Conservation (phyloP, 30 jellyfish, hydroid and myxozoan species). For the Rhopilema esculentum region DNA sequence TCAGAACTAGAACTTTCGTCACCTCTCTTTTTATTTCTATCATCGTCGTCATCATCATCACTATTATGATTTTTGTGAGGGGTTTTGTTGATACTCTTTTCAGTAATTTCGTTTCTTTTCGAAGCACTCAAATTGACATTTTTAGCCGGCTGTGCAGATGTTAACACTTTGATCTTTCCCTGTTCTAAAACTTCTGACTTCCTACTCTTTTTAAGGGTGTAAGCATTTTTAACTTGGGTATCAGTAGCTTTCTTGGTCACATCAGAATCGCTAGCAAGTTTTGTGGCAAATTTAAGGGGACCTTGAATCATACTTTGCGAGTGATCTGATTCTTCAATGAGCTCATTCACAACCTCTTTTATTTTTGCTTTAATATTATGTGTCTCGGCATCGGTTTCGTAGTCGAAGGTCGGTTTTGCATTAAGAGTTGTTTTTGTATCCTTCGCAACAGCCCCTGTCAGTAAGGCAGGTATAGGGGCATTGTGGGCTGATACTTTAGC, state of each 20-base stretch:
- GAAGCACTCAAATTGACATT: no score
- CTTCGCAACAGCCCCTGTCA: not conserved
- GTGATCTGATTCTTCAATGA: conserved; percentile 40
- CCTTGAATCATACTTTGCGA: conserved; percentile 3
- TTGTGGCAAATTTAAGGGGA: not conserved
- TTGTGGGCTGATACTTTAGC: not conserved
- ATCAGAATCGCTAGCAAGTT: not conserved
- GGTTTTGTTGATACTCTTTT: not conserved
- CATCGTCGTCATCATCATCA: not conserved
- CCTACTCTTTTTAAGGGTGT: no score
- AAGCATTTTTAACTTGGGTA: no score
- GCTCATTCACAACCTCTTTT: conserved; percentile 3
- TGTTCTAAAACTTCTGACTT: no score
- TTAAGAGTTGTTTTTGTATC: not conserved
- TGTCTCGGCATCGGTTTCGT: conserved; percentile 36
- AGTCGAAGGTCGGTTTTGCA: conserved; percentile 16
- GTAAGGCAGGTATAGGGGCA: not conserved
- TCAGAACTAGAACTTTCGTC: not conserved
- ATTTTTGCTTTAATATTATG: conserved; percentile 9
- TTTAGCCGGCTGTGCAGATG: no score
- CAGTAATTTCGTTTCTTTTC: not conserved
- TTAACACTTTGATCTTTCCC: no score
- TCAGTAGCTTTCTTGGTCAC: not conserved
- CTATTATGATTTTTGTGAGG: not conserved
- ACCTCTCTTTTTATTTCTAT: not conserved